phyloP scores from a whole-genome alignment of 2,797 vertebrate genomes.

The Novumbra hubbsi region DNA sequence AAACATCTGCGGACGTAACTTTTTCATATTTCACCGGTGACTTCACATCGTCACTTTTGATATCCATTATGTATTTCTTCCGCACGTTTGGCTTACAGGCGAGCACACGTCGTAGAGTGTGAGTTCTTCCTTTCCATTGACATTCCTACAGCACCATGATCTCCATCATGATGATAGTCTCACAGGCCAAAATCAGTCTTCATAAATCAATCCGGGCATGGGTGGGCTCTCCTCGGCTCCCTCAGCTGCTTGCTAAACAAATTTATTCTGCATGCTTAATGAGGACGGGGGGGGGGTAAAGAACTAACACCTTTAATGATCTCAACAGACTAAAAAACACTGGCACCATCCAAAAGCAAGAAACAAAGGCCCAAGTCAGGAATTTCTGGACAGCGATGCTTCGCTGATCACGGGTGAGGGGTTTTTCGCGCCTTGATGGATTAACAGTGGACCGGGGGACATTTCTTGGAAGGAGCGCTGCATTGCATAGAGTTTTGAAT shows the following conservation, averaged over 20 bases:
- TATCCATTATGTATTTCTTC: constrained; percentile 24
- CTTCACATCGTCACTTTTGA: constrained; percentile 46
- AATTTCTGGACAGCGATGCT: constrained; percentile 46
- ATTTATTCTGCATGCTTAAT: constrained; percentile 72
- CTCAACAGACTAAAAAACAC: constrained; percentile 56
- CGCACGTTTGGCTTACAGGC: constrained; percentile 2
- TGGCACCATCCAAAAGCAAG: constrained; percentile 55
- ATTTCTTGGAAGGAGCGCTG: constrained; percentile 44
- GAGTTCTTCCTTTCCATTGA: constrained; percentile 42
- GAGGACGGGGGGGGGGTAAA: constrained; percentile 50
- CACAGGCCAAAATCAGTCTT: constrained; percentile 61
- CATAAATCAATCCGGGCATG: constrained; percentile 68
- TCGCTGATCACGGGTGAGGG: constrained; percentile 43
- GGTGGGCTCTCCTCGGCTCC: constrained; percentile 49
- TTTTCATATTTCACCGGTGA: constrained; percentile 53
- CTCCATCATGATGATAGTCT: constrained; percentile 51
- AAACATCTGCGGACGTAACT: constrained; percentile 57
- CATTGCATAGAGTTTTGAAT: constrained; percentile 32
- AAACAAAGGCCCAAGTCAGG: constrained; percentile 39
- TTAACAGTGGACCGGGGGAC: constrained; percentile 49
- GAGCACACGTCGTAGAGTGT: constrained; percentile 15
- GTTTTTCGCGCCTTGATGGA: constrained; percentile 49
- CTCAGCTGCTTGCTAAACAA: constrained; percentile 66
- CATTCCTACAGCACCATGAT: constrained; percentile 51
- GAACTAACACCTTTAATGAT: constrained; percentile 69